Evolutionary conservation across 2,113 vertebrate species (phyloP).

Genomic region (Sminthopsis crassicaudata): DNA sequence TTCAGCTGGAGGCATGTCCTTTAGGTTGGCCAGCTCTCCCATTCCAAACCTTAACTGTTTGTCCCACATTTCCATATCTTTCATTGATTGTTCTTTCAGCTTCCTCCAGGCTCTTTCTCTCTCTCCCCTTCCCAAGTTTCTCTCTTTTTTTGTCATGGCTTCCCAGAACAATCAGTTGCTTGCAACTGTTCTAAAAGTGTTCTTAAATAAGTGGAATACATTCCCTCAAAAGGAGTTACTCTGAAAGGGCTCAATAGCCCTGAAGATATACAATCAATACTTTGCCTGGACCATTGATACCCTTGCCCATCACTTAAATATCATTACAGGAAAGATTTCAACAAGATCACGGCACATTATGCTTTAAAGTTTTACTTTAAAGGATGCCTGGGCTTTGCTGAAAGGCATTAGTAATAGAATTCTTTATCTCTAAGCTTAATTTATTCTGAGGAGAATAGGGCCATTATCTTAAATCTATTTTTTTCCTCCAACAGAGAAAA

Average conservation of each 20-base stretch:
- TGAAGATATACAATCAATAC: constrained; percentile 82
- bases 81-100: constrained; percentile 55
- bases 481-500: constrained; percentile 76
- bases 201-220: constrained; percentile 63
- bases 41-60: neutral
- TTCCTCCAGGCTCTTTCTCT: neutral
- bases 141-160: constrained; percentile 70
- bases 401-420: constrained; percentile 88
- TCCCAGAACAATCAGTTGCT: constrained; percentile 72
- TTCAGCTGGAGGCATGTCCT: constrained; percentile 54
- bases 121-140: constrained; percentile 40
- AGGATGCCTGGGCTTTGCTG: constrained; percentile 85
- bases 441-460: constrained; percentile 87
- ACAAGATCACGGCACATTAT: constrained; percentile 82
- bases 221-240: constrained; percentile 68
- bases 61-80: constrained; percentile 73
- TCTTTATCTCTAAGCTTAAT: constrained; percentile 87
- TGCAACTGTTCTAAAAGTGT: constrained; percentile 66
- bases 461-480: constrained; percentile 88
- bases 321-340: constrained; percentile 87
- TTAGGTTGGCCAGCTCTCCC: constrained; percentile 25
- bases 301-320: constrained; percentile 86
- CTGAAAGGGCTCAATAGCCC: constrained; percentile 72
- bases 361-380: constrained; percentile 88
- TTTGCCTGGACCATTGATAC: constrained; percentile 82